Evolutionary conservation across 2,797 vertebrate species (phyloP).

Genomic region (Psittacula echo): DNA sequence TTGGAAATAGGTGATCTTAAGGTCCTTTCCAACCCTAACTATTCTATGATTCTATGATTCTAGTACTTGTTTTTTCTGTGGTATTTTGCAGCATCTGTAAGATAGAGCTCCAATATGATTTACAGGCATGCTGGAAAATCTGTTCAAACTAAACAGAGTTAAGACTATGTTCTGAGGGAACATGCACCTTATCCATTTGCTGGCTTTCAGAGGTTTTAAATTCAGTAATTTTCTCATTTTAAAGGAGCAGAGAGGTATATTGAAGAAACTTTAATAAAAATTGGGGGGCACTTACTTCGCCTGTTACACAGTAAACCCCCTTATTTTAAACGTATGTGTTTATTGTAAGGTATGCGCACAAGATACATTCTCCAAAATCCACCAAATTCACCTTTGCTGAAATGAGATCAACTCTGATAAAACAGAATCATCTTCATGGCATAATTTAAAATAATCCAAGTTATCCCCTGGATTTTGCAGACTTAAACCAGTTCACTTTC

Average conservation of each 20-base stretch:
- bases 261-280: not conserved
- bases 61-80: not conserved
- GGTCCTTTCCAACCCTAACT: no score
- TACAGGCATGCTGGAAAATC: not conserved
- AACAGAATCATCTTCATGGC: not conserved
- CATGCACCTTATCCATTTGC: not conserved
- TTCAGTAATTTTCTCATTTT: not conserved
- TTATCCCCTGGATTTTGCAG: not conserved
- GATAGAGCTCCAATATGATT: not conserved
- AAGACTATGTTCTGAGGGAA: not conserved
- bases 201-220: not conserved
- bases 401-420: not conserved
- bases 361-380: not conserved
- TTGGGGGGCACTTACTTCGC: not conserved
- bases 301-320: not conserved
- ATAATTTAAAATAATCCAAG: not conserved
- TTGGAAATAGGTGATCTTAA: no score
- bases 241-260: not conserved
- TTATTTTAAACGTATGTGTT: not conserved
- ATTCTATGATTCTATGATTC: no score
- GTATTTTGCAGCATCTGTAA: not conserved
- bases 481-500: not conserved
- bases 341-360: not conserved
- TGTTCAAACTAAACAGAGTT: not conserved
- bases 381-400: not conserved